Conservation (phyloP, 2,888 invertebrate genomes). For the Sipha maydis region DNA sequence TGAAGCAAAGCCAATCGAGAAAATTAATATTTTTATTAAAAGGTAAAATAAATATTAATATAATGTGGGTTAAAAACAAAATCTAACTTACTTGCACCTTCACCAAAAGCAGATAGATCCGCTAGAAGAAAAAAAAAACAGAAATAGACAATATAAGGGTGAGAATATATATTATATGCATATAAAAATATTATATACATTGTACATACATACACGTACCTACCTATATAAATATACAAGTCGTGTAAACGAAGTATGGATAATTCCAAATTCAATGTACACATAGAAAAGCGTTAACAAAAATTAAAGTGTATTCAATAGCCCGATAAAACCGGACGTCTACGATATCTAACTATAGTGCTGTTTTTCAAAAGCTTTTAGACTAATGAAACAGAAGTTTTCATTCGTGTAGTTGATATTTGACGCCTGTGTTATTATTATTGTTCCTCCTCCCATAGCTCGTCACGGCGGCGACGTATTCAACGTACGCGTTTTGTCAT, state of each 20-base stretch:
- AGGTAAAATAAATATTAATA: background rate
- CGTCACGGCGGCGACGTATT: background rate
- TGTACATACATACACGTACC: background rate
- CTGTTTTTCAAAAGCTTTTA: conserved; percentile 53
- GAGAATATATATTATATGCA: background rate
- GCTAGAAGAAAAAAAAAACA: conserved; percentile 53
- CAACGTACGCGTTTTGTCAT: conserved; percentile 12
- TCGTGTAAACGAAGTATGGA: conserved; percentile 4
- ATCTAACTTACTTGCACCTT: conserved; percentile 61
- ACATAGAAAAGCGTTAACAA: conserved; percentile 47
- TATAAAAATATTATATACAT: background rate
- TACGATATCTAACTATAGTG: conserved; percentile 30
- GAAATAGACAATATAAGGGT: conserved; percentile 37
- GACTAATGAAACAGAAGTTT: conserved; percentile 57
- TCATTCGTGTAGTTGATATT: conserved; percentile 31
- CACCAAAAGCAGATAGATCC: conserved; percentile 58
- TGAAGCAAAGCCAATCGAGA: background rate
- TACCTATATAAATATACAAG: background rate
- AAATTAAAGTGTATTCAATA: conserved; percentile 43
- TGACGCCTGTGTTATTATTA: conserved; percentile 34
- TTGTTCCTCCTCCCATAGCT: background rate
- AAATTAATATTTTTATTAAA: conserved; percentile 11
- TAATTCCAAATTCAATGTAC: background rate
- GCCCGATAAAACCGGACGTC: conserved; percentile 52
- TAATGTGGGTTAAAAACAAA: conserved; percentile 9